Percentiles rank a stretch among this genome's conserved stretches.
These are phyloP conservation scores for Platynereis dumerilii DNA, from an alignment of 2,888 invertebrate species.

Conservation along the genomic window DNA sequence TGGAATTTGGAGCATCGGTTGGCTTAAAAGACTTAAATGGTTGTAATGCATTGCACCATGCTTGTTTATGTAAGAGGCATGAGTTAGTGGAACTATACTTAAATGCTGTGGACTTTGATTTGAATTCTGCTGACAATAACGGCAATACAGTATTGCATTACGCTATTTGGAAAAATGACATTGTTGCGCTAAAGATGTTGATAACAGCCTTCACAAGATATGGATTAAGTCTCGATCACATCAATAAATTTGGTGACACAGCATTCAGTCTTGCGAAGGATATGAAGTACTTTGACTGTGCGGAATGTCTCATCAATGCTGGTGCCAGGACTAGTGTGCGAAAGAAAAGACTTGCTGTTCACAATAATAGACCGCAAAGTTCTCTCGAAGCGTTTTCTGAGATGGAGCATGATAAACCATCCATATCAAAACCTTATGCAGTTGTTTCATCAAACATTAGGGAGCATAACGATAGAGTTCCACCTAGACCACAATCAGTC, in stretches of 20 bases:
- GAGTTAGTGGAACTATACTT: conserved; percentile 42
- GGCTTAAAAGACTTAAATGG: conserved; percentile 48
- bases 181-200: conserved; percentile 41
- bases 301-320: too few species aligned
- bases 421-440: too few species aligned
- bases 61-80: conserved; percentile 52
- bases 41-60: conserved; percentile 57
- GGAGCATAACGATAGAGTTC: too few species aligned
- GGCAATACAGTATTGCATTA: conserved; percentile 61
- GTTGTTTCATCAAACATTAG: too few species aligned
- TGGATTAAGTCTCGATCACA: conserved; percentile 28
- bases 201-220: conserved; percentile 31
- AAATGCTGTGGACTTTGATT: conserved; percentile 56
- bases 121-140: conserved; percentile 49
- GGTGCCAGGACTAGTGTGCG: too few species aligned
- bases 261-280: conserved; percentile 23
- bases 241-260: conserved; percentile 34
- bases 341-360: background rate
- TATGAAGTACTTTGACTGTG: too few species aligned
- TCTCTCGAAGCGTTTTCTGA: conserved; percentile 6
- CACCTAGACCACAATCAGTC: too few species aligned
- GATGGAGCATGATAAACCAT: too few species aligned
- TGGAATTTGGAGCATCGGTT: conserved; percentile 56
- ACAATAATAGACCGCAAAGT: conserved; percentile 3
- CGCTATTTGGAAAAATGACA: conserved; percentile 49